These are phyloP conservation scores for Cremastinae sp. DNA, from an alignment of 2,888 invertebrate genomes.

Conservation along the genomic window DNA sequence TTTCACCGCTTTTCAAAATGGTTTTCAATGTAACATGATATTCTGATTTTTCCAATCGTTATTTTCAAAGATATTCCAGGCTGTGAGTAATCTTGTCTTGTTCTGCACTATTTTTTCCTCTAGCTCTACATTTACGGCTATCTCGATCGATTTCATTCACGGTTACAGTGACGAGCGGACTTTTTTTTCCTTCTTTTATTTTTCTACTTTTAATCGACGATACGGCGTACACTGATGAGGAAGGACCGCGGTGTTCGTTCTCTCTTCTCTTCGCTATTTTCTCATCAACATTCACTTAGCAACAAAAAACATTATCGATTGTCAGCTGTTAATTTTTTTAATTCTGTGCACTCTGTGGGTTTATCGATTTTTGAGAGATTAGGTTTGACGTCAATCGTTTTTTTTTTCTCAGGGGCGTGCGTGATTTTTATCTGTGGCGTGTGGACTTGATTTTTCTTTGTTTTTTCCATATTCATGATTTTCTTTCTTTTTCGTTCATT, in stretches of 20 bases:
- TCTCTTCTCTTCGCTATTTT: not conserved
- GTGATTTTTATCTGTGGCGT: conserved; percentile 62
- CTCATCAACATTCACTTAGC: conserved; percentile 38
- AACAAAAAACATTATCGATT: conserved; percentile 57
- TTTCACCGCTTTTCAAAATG: not conserved
- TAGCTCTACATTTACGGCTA: too few species aligned
- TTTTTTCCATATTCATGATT: conserved; percentile 59
- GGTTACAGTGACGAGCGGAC: not conserved
- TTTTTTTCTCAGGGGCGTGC: conserved; percentile 63
- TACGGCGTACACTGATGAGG: conserved; percentile 22
- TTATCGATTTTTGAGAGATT: conserved; percentile 39
- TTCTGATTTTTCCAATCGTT: conserved; percentile 38
- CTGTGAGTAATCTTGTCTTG: not conserved
- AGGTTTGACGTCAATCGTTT: conserved; percentile 51
- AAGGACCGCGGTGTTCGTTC: conserved; percentile 28
- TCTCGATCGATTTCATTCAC: conserved; percentile 1
- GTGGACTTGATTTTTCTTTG: conserved; percentile 61
- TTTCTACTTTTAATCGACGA: conserved; percentile 11
- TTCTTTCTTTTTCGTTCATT: conserved; percentile 43
- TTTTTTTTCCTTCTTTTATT: conserved; percentile 3
- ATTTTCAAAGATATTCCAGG: too few species aligned
- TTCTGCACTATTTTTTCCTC: conserved; percentile 6
- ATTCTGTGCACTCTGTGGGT: conserved; percentile 45
- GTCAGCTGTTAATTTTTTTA: conserved; percentile 51
- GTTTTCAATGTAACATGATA: not conserved